Evolutionary conservation across 2,888 invertebrate species (phyloP).

Genomic region (Acanthosepion esculentum): DNA sequence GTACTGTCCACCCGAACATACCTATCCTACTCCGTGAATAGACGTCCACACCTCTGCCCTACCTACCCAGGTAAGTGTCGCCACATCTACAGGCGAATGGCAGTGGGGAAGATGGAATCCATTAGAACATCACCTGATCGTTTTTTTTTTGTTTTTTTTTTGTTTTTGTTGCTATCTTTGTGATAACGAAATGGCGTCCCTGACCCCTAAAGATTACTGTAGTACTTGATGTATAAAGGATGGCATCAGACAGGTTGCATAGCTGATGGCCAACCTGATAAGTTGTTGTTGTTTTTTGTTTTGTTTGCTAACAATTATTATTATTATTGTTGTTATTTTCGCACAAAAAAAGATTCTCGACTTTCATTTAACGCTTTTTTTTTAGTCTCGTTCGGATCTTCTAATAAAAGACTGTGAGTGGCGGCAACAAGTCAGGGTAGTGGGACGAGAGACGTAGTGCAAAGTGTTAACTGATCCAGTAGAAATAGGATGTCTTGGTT

Average conservation of each 20-base stretch:
- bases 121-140: neutral
- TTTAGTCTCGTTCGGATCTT: neutral
- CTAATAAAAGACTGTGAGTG: no score
- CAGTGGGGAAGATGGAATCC: neutral
- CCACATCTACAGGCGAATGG: neutral
- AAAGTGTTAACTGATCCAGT: no score
- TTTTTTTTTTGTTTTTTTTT: neutral
- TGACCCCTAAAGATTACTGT: neutral
- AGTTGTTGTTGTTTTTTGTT: neutral
- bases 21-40: neutral
- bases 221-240: neutral
- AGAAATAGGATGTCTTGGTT: no score
- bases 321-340: neutral
- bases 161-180: neutral
- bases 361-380: neutral
- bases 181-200: neutral
- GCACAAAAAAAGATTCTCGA: neutral
- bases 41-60: neutral
- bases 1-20: neutral
- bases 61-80: neutral
- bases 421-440: no score
- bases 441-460: no score
- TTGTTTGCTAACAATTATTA: no score
- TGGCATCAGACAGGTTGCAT: neutral
- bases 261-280: neutral